phyloP scores from a whole-genome alignment of 2,888 invertebrate species.

The Archaeoteleia sp. region DNA sequence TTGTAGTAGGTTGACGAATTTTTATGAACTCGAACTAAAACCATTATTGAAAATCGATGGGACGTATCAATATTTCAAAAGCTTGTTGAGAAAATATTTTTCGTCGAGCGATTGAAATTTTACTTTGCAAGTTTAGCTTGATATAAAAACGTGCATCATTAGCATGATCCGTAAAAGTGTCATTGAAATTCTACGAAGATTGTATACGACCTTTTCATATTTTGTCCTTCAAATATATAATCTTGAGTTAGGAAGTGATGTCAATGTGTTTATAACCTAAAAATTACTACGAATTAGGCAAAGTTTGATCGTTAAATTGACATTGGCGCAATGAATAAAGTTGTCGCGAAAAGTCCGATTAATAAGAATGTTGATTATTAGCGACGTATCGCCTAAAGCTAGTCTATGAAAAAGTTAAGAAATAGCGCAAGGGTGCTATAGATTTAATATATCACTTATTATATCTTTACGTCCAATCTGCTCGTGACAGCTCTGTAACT shows the following conservation, averaged over 20 bases:
- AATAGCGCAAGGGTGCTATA: slow-evolving; percentile 34
- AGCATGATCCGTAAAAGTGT: neutral
- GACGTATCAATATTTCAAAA: slow-evolving; percentile 31
- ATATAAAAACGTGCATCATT: neutral
- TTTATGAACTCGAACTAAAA: slow-evolving; percentile 20
- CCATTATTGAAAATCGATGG: slow-evolving; percentile 35
- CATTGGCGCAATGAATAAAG: slow-evolving; percentile 14
- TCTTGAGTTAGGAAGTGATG: too few species aligned
- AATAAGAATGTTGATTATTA: slow-evolving; percentile 32
- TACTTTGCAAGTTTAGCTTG: slow-evolving; percentile 1
- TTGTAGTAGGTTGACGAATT: slow-evolving; percentile 16
- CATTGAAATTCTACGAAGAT: neutral
- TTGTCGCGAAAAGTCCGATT: slow-evolving; percentile 24
- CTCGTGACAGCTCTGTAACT: slow-evolving; percentile 67
- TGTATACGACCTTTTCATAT: too few species aligned
- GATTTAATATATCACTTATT: slow-evolving; percentile 70
- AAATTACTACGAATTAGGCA: too few species aligned
- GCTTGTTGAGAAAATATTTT: slow-evolving; percentile 31
- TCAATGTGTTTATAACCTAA: too few species aligned
- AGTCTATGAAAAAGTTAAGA: slow-evolving; percentile 29
- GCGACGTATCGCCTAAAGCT: slow-evolving; percentile 24
- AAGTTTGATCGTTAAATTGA: slow-evolving; percentile 4
- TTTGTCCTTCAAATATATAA: too few species aligned
- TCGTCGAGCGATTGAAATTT: slow-evolving; percentile 19
- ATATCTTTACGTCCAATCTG: slow-evolving; percentile 69